Percentiles rank a stretch among this genome's conserved stretches.
These are phyloP conservation scores for Thaumetopoea pityocampa DNA, from an alignment of 1,140 invertebrate genomes.

Conservation along the genomic window DNA sequence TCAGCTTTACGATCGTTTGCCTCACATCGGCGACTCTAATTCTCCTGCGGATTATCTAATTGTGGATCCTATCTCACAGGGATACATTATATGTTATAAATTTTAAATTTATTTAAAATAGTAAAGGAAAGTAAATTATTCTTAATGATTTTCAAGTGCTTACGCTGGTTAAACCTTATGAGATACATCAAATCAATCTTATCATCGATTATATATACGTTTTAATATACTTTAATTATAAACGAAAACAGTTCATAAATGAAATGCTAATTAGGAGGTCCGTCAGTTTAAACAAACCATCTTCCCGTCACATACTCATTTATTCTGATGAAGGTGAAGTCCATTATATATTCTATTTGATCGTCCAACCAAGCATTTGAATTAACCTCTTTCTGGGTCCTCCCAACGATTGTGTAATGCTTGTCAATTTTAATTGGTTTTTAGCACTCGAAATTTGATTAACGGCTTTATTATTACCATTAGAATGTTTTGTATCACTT, in stretches of 20 bases:
- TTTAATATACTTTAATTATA: constrained; percentile 10
- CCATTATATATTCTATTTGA: constrained; percentile 44
- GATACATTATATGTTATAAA: too few relatives aligned
- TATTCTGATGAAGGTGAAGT: constrained; percentile 38
- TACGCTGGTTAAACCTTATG: too few relatives aligned
- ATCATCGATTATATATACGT: too few relatives aligned
- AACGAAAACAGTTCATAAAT: constrained; percentile 3
- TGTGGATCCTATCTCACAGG: too few relatives aligned
- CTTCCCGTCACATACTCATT: constrained; percentile 37
- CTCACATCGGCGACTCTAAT: too few relatives aligned
- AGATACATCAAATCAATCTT: too few relatives aligned
- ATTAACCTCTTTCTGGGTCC: constrained; percentile 17
- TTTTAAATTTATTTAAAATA: too few relatives aligned
- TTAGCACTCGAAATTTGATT: constrained; percentile 42
- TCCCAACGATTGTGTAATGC: constrained; percentile 34
- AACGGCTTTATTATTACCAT: constrained; percentile 27
- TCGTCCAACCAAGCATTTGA: too few relatives aligned
- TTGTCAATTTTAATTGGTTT: constrained; percentile 48
- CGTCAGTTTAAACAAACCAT: constrained; percentile 19
- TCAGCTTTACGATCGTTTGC: too few relatives aligned
- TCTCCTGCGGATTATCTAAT: too few relatives aligned
- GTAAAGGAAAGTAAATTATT: too few relatives aligned
- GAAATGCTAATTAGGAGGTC: constrained; percentile 20
- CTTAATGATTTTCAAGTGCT: too few relatives aligned
- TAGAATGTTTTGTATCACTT: constrained; percentile 22